phyloP scores from a whole-genome alignment of 2,797 vertebrate genomes.

The Karalla daura region DNA sequence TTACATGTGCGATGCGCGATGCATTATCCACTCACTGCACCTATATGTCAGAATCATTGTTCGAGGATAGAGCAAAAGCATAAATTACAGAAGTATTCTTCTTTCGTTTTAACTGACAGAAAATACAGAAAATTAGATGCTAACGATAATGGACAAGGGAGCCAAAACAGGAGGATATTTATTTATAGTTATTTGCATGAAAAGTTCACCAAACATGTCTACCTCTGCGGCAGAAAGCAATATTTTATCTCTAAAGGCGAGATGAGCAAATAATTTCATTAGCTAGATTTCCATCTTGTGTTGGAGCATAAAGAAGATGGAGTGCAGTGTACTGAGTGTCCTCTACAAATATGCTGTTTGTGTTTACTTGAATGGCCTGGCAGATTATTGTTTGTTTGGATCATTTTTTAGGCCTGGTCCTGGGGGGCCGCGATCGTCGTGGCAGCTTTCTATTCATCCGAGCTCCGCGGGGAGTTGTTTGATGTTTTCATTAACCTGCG shows the following conservation, averaged over 20 bases:
- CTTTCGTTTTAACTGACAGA: constrained; percentile 7
- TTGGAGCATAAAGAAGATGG: constrained; percentile 19
- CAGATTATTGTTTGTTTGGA: constrained; percentile 56
- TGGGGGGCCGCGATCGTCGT: constrained; percentile 38
- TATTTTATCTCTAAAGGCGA: constrained; percentile 46
- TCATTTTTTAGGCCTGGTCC: constrained; percentile 43
- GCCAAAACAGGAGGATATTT: constrained; percentile 21
- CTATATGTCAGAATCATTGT: constrained; percentile 7
- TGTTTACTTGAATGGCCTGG: constrained; percentile 22
- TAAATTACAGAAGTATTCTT: background rate
- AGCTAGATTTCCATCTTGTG: constrained; percentile 28
- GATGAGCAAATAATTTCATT: constrained; percentile 43
- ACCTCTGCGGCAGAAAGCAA: constrained; percentile 32
- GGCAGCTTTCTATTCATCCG: constrained; percentile 58
- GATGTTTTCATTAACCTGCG: constrained; percentile 82
- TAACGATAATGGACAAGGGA: constrained; percentile 50
- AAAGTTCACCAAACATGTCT: constrained; percentile 32
- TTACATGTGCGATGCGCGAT: constrained; percentile 22
- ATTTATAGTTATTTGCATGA: constrained; percentile 40
- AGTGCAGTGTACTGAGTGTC: constrained; percentile 5
- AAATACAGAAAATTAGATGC: constrained; percentile 45
- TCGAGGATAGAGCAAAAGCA: background rate
- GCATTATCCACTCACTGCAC: constrained; percentile 7
- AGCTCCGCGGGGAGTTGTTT: constrained; percentile 60
- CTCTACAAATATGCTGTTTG: constrained; percentile 43